A percentile compares a stretch with the other conserved stretches of the same genome.
These are phyloP conservation scores for Chamaetylas fuelleborni DNA, from an alignment of 2,113 vertebrate genomes.

Conservation along the genomic window DNA sequence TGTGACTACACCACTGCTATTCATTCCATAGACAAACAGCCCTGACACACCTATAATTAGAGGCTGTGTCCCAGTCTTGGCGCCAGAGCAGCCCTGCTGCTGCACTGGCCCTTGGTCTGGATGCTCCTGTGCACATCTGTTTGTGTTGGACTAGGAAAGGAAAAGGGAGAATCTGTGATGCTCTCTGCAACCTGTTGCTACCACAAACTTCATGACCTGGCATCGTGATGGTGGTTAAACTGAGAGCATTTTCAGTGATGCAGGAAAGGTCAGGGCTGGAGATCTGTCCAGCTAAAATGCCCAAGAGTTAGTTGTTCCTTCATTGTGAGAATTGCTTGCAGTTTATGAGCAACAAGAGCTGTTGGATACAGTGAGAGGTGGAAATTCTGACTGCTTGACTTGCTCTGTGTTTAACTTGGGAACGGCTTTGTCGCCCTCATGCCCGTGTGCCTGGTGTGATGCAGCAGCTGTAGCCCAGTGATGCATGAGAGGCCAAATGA, in stretches of 20 bases:
- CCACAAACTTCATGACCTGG: neutral
- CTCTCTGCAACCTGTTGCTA: neutral
- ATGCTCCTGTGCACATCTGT: neutral
- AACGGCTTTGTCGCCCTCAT: fast-evolving
- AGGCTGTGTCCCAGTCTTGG: neutral
- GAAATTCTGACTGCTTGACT: neutral
- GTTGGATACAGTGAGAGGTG: neutral
- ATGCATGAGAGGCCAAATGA: fast-evolving
- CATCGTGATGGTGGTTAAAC: neutral
- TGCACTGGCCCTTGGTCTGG: neutral
- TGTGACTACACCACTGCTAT: neutral
- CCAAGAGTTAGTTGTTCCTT: neutral
- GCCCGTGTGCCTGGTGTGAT: fast-evolving
- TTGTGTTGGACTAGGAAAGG: neutral
- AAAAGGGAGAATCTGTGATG: neutral
- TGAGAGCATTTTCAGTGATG: neutral
- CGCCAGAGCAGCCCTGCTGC: neutral
- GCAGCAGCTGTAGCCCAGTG: fast-evolving
- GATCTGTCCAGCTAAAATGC: neutral
- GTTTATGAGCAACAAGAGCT: neutral
- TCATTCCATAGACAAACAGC: neutral
- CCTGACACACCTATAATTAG: neutral
- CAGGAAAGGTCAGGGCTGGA: neutral
- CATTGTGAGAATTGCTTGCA: fast-evolving
- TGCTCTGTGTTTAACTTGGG: neutral